Conservation (phyloP, 2,888 invertebrate genomes). For the Smittia sp. region DNA sequence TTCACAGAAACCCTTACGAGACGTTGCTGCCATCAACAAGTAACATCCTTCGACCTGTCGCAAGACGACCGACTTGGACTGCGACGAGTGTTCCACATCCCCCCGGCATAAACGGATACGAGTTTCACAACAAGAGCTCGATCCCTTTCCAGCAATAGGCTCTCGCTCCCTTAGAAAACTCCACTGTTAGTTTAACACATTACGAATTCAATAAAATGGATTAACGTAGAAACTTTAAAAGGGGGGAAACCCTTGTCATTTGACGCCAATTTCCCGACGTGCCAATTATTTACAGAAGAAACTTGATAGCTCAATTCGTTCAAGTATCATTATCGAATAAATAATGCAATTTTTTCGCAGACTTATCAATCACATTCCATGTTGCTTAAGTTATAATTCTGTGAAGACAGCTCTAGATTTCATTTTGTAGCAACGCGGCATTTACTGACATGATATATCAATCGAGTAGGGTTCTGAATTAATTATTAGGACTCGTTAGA, state of each 20-base stretch:
- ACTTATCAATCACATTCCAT: background rate
- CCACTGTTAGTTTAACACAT: background rate
- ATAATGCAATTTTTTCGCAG: background rate
- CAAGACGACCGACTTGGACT: constrained; percentile 48
- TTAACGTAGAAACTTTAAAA: background rate
- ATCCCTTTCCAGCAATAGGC: constrained; percentile 7
- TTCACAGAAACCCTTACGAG: constrained; percentile 15
- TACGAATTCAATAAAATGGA: background rate
- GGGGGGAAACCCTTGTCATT: background rate
- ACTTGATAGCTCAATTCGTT: background rate
- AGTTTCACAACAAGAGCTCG: too few relatives aligned
- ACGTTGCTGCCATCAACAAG: background rate
- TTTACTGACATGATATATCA: too few relatives aligned
- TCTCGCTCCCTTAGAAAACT: background rate
- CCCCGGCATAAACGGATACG: background rate
- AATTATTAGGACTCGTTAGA: too few relatives aligned
- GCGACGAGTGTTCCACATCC: background rate
- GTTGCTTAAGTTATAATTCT: too few relatives aligned
- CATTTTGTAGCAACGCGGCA: too few relatives aligned
- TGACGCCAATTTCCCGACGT: background rate
- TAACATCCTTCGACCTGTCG: constrained; percentile 50
- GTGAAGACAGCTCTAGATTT: too few relatives aligned
- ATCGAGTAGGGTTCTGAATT: too few relatives aligned
- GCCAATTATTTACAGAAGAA: background rate
- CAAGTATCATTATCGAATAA: background rate